Evolutionary conservation across 2,113 vertebrate genomes (phyloP).

Genomic region (Gambusia affinis): DNA sequence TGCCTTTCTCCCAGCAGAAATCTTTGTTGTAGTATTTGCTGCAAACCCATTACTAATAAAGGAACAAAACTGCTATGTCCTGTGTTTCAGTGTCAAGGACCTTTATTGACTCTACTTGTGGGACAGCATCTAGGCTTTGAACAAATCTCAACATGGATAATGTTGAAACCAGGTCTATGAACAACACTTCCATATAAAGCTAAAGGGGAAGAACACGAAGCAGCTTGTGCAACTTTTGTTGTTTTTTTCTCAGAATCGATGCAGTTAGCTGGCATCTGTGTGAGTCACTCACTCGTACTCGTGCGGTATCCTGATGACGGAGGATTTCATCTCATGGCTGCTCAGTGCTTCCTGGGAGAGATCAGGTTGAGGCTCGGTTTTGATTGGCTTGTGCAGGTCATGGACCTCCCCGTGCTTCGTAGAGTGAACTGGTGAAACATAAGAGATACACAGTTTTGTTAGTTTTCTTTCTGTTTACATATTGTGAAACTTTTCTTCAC

Average conservation of each 20-base stretch:
- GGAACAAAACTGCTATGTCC: not conserved
- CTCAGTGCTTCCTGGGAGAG: slow-evolving; percentile 70
- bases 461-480: not conserved
- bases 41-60: not conserved
- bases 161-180: not conserved
- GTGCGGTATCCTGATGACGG: slow-evolving; percentile 82
- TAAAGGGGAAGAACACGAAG: slow-evolving; percentile 26
- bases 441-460: not conserved
- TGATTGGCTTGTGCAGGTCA: slow-evolving; percentile 88
- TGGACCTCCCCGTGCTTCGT: slow-evolving; percentile 60
- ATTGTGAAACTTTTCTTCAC: not conserved
- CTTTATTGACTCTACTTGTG: not conserved
- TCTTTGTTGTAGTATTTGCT: no score
- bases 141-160: not conserved
- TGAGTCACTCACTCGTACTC: slow-evolving; percentile 85
- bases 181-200: slow-evolving; percentile 10
- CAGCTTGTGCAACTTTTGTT: slow-evolving; percentile 1
- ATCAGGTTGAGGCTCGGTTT: slow-evolving; percentile 86
- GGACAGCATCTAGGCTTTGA: not conserved
- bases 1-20: no score
- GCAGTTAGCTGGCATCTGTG: not conserved
- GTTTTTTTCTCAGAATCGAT: not conserved
- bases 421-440: slow-evolving; percentile 48
- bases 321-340: slow-evolving; percentile 87
- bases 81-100: not conserved